Evolutionary conservation across 2,797 vertebrate species (phyloP).

Genomic region (Enteromius unitaeniatus): DNA sequence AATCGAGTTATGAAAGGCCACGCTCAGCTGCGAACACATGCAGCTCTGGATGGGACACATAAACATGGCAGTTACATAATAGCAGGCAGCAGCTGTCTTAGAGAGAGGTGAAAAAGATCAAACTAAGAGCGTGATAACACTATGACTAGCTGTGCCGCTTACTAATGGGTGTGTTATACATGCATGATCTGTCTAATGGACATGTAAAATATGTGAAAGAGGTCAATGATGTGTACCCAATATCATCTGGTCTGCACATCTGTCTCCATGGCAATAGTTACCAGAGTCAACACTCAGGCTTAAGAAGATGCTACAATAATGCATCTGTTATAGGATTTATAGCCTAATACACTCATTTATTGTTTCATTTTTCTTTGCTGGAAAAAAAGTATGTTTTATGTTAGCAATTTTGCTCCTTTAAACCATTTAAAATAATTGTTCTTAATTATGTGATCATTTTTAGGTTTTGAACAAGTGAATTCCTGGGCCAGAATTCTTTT

Average conservation of each 20-base stretch:
- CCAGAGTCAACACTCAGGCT: not conserved
- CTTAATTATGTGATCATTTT: not conserved
- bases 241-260: constrained; percentile 41
- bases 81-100: constrained; percentile 9
- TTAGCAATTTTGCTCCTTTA: not conserved
- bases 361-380: not conserved
- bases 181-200: constrained; percentile 21
- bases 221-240: constrained; percentile 27
- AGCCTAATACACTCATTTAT: not conserved
- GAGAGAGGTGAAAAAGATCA: constrained; percentile 17
- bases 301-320: constrained; percentile 2
- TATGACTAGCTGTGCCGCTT: not conserved
- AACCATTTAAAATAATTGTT: not conserved
- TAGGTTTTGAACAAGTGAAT: not conserved
- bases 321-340: not conserved
- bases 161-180: constrained; percentile 22
- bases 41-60: constrained; percentile 4
- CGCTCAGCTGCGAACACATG: not conserved
- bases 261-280: constrained; percentile 26
- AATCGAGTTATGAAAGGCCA: not conserved
- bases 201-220: constrained; percentile 24
- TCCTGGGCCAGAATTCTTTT: not conserved
- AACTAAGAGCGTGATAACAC: constrained; percentile 1
- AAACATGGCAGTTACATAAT: constrained; percentile 24
- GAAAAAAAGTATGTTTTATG: not conserved